phyloP scores from a whole-genome alignment of 2,113 vertebrate genomes.

The Microcebus griseorufus region DNA sequence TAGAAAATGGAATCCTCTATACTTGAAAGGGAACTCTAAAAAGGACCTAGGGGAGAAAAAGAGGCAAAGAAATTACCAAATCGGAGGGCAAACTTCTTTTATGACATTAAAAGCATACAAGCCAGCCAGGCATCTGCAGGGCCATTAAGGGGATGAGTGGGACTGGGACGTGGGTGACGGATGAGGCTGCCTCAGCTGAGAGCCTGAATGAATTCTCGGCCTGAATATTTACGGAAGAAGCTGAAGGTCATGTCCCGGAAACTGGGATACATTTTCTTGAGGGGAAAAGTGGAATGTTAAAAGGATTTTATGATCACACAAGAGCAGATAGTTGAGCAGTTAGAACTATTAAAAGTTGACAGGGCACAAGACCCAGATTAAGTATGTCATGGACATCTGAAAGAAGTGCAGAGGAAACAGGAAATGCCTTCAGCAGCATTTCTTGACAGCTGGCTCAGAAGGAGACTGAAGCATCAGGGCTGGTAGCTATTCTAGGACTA shows the following conservation, averaged over 20 bases:
- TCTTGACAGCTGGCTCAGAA: constrained; percentile 65
- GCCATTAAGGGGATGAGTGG: constrained; percentile 65
- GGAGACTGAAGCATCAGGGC: background rate
- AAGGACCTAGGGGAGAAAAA: constrained; percentile 37
- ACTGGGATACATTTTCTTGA: constrained; percentile 80
- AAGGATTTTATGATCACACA: constrained; percentile 80
- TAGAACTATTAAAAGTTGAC: constrained; percentile 85
- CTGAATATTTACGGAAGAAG: constrained; percentile 76
- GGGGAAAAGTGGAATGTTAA: constrained; percentile 81
- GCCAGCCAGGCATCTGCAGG: constrained; percentile 46
- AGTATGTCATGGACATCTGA: constrained; percentile 70
- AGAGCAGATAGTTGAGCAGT: constrained; percentile 81
- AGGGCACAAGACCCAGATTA: constrained; percentile 79
- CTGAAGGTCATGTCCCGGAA: constrained; percentile 82
- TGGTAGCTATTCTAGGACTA: background rate
- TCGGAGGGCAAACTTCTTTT: constrained; percentile 69
- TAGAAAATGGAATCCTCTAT: constrained; percentile 35
- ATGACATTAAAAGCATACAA: constrained; percentile 70
- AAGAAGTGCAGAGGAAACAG: constrained; percentile 76
- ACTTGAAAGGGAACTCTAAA: constrained; percentile 72
- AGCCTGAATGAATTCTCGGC: constrained; percentile 71
- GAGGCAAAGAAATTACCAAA: constrained; percentile 73
- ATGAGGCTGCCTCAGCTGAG: constrained; percentile 67
- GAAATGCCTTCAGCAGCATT: constrained; percentile 64
- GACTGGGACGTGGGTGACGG: constrained; percentile 77